A percentile compares a stretch with the other conserved stretches of the same genome.
phyloP scores from a whole-genome alignment of 2,797 vertebrate genomes.

The Margarornis squamiger region DNA sequence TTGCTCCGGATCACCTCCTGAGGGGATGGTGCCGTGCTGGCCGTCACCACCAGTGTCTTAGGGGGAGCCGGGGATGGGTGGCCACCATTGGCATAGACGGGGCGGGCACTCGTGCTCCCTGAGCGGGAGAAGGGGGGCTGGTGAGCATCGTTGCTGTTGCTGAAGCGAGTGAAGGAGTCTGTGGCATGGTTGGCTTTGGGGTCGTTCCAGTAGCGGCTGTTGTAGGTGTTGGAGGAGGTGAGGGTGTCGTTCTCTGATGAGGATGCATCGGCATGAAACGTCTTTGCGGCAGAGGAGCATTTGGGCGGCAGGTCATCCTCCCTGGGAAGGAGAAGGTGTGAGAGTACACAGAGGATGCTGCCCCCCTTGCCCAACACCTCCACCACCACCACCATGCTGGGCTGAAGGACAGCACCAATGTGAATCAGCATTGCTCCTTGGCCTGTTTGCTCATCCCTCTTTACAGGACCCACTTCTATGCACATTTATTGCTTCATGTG shows the following conservation, averaged over 20 bases:
- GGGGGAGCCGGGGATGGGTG: slow-evolving; percentile 86
- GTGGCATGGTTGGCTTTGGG: slow-evolving; percentile 87
- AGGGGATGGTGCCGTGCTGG: slow-evolving; percentile 89
- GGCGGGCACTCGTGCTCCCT: slow-evolving; percentile 70
- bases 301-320: slow-evolving; percentile 98
- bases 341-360: neutral
- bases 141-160: slow-evolving; percentile 83
- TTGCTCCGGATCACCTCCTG: slow-evolving; percentile 86
- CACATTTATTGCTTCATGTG: neutral
- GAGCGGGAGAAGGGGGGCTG: slow-evolving; percentile 85
- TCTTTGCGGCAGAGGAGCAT: slow-evolving; percentile 86
- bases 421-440: neutral
- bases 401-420: neutral
- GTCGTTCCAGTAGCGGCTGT: slow-evolving; percentile 95
- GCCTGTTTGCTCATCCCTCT: neutral
- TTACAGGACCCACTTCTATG: neutral
- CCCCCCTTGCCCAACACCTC: fast-evolving
- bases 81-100: slow-evolving; percentile 87
- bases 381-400: neutral
- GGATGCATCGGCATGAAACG: slow-evolving; percentile 91
- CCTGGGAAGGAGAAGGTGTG: slow-evolving; percentile 74
- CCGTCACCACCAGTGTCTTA: slow-evolving; percentile 95
- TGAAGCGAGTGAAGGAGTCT: slow-evolving; percentile 89
- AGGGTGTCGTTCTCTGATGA: slow-evolving; percentile 96
- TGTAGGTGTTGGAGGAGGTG: slow-evolving; percentile 96